Percentiles rank a stretch among this genome's conserved stretches.
phyloP scores from a whole-genome alignment of 2,888 invertebrate genomes.

The Drosophila meridionalis region DNA sequence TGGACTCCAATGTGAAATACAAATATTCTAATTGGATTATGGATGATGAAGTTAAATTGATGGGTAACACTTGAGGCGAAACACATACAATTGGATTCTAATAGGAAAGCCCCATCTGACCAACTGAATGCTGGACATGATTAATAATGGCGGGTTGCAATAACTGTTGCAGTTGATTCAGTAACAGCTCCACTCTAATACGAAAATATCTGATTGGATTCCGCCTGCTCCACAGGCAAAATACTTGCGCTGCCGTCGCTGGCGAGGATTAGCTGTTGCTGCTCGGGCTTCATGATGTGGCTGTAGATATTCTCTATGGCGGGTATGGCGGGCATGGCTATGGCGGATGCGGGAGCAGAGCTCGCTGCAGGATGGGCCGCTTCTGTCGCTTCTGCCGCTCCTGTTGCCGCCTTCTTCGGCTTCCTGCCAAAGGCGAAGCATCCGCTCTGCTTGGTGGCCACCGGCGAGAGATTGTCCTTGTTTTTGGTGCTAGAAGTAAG shows the following conservation, averaged over 20 bases:
- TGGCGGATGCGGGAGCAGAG: constrained; percentile 19
- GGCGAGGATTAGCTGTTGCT: constrained; percentile 32
- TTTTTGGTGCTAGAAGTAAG: constrained; percentile 71
- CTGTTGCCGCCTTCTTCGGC: constrained; percentile 51
- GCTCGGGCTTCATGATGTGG: constrained; percentile 56
- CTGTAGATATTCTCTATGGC: constrained; percentile 74
- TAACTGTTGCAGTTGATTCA: background rate
- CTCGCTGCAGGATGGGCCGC: constrained; percentile 4
- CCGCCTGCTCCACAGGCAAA: constrained; percentile 24
- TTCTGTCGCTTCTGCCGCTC: constrained; percentile 1
- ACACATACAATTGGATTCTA: constrained; percentile 21
- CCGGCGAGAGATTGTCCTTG: constrained; percentile 81
- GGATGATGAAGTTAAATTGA: too few species aligned
- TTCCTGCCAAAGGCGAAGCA: constrained; percentile 83
- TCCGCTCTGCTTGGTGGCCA: constrained; percentile 81
- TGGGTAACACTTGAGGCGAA: too few species aligned
- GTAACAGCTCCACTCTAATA: background rate
- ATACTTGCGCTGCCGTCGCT: constrained; percentile 23
- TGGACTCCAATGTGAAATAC: too few species aligned
- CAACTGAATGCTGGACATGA: background rate
- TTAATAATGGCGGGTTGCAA: background rate
- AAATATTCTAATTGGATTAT: too few species aligned
- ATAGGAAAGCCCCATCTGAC: background rate
- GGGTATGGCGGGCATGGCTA: constrained; percentile 62
- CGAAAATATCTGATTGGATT: constrained; percentile 7